Evolutionary conservation across 2,797 vertebrate genomes (phyloP).

Genomic region (Pseudotriccus pelzelni): DNA sequence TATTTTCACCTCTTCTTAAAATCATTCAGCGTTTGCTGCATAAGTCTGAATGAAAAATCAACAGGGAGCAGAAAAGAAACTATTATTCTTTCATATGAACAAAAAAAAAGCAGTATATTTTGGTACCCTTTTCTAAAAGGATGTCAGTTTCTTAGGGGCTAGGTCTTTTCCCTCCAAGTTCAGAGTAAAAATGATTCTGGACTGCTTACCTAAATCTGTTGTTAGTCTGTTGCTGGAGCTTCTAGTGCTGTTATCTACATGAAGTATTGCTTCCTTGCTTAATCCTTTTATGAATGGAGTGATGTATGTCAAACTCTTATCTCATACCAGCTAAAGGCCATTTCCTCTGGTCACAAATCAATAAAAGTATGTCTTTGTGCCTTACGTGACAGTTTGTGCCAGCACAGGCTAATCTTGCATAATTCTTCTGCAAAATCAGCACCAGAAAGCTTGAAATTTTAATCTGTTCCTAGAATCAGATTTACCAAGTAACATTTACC

Average conservation of each 20-base stretch:
- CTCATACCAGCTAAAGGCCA: not conserved
- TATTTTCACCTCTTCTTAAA: not conserved
- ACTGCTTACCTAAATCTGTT: not conserved
- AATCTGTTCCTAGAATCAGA: not conserved
- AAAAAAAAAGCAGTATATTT: not conserved
- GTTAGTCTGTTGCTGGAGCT: not conserved
- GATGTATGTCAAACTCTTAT: not conserved
- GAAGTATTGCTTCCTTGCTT: constrained; percentile 31
- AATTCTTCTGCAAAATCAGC: not conserved
- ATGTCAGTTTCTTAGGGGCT: not conserved
- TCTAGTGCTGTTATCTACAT: not conserved
- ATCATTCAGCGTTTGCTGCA: not conserved
- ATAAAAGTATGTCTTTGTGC: not conserved
- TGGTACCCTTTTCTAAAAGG: not conserved
- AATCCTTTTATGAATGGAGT: not conserved
- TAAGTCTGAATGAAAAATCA: not conserved
- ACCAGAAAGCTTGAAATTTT: not conserved
- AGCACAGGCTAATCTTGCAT: not conserved
- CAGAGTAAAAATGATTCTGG: not conserved
- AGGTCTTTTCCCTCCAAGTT: not conserved
- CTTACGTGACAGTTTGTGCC: not conserved
- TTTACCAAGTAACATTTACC: not conserved
- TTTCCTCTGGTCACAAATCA: constrained; percentile 5
- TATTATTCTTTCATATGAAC: not conserved
- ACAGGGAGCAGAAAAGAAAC: not conserved